Evolutionary conservation across 2,888 invertebrate species (phyloP), one percentile per base, ranked within the genome.

Genomic region (Himalopsyche japonica): DNA sequence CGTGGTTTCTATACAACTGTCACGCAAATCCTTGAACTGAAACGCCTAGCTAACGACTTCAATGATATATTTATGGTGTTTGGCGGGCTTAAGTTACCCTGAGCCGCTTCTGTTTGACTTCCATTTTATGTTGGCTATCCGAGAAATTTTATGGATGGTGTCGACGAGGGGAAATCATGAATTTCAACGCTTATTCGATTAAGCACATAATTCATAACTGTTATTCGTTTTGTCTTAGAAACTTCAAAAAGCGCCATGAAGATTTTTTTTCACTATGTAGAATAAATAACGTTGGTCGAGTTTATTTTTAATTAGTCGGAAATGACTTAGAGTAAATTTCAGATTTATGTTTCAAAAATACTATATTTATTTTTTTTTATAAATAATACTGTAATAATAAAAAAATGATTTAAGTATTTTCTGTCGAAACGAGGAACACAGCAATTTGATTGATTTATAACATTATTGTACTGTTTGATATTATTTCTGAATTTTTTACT

Each of bases 111-210:
- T 70, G 70, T 27, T 27, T 27, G 20, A 49, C 79, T 70, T 83
- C 81, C 48, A 82, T 84, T 76, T 86, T 81, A 77, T 82, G 77
- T 76, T 37, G 84, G 30, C 84, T 81, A 82, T 82, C 82, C 83
- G 76, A 80, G 82, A 83, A 84, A 85, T 86, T 86, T 86, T 84
- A 79, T 80, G 70, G 82, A 43, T 82, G 79, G 78, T 80, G 76
- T 10, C 70, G 20, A 30, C 30, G 76, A 76, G 80, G 32, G 76
- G 79, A 82, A 83, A 76, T 80, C 76, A 49, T 76, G 80, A 57
- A 80, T 80, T 83, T 77, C 47, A 37, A 80, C 24, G 64, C 30
- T 76, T 57, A 80, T 80, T 83, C 76, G 47, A 83, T 79, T 76
- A 48, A 43, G 48, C 47, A 34, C 49, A 76, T 83, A 76, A 77